These are phyloP conservation scores for Myotis yumanensis DNA, from an alignment of 2,113 vertebrate genomes.

Conservation along the genomic window DNA sequence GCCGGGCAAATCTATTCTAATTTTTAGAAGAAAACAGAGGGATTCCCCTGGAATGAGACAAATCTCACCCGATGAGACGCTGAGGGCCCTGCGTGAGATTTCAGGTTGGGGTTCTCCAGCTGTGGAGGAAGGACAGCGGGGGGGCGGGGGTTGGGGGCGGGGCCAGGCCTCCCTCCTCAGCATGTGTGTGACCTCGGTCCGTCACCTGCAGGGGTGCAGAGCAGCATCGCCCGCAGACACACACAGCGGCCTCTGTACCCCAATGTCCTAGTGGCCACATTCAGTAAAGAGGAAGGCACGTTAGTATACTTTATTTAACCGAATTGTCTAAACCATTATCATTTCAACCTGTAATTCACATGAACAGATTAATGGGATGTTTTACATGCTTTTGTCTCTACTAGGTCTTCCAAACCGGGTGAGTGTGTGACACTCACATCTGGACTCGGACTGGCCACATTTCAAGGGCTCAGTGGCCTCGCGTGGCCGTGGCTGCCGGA, in stretches of 20 bases:
- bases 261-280: not conserved
- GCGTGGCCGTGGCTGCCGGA: rapidly evolving
- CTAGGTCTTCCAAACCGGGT: not conserved
- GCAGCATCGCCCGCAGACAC: rapidly evolving
- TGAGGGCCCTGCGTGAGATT: rapidly evolving
- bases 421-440: rapidly evolving
- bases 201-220: not conserved
- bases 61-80: rapidly evolving
- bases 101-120: not conserved
- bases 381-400: not conserved
- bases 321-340: not conserved
- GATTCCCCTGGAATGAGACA: not conserved
- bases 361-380: not conserved
- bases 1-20: not conserved
- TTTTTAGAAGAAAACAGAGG: not conserved
- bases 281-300: not conserved
- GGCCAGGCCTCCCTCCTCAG: too few species aligned
- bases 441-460: rapidly evolving
- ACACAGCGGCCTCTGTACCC: rapidly evolving
- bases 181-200: too few species aligned
- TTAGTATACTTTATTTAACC: not conserved
- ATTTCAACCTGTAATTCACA: not conserved
- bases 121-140: too few species aligned
- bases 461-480: rapidly evolving
- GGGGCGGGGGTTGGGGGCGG: rapidly evolving